These are phyloP conservation scores for Pandemis heparana DNA, from an alignment of 2,888 invertebrate genomes.

Conservation along the genomic window DNA sequence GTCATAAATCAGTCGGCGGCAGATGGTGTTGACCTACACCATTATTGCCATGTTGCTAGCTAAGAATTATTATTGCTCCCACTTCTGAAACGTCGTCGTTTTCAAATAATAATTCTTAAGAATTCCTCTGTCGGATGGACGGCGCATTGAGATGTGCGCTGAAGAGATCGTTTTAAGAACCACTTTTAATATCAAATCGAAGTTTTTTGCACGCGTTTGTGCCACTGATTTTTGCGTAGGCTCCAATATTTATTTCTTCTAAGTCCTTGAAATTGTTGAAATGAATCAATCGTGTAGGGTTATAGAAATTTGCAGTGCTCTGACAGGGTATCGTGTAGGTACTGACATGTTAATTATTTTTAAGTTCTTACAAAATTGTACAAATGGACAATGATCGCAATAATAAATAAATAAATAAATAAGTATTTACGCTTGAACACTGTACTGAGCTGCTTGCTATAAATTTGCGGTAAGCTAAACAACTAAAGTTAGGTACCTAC, in stretches of 20 bases:
- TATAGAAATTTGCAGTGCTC: too few species aligned
- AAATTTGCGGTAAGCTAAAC: conserved; percentile 31
- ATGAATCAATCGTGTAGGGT: too few species aligned
- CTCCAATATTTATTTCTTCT: too few species aligned
- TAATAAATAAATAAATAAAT: too few species aligned
- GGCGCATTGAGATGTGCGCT: conserved; percentile 38
- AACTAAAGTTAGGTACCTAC: conserved; percentile 13
- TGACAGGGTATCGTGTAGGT: too few species aligned
- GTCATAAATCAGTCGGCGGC: conserved; percentile 80
- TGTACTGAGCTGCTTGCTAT: conserved; percentile 11
- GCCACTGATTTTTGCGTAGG: neutral
- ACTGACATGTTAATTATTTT: too few species aligned
- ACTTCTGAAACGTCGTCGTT: conserved; percentile 57
- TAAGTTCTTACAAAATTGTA: too few species aligned
- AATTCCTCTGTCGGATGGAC: conserved; percentile 45
- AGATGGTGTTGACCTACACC: conserved; percentile 81
- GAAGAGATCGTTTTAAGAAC: conserved; percentile 29
- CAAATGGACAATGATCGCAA: too few species aligned
- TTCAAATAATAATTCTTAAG: conserved; percentile 60
- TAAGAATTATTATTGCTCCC: conserved; percentile 74
- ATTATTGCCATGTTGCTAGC: conserved; percentile 78
- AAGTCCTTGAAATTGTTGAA: neutral
- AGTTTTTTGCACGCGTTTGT: neutral
- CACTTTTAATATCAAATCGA: conserved; percentile 20
- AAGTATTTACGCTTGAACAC: neutral